A percentile compares a stretch with the other conserved stretches of the same genome.
Evolutionary conservation across 2,888 invertebrate species (phyloP).

Genomic region (Drosophila koepferae): DNA sequence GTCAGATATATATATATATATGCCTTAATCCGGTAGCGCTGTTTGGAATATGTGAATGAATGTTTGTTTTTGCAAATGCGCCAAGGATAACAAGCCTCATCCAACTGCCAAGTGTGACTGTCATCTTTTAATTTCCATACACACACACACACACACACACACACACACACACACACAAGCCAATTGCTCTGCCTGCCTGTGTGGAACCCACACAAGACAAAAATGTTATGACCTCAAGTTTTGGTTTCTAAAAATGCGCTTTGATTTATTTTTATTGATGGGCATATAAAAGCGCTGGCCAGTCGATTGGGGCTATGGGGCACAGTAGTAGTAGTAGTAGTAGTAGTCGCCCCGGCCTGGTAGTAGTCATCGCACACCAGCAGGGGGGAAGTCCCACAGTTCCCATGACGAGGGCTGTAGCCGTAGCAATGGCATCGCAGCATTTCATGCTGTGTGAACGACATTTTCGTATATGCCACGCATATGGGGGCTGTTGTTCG

Average conservation of each 20-base stretch:
- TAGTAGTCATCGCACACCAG: constrained; percentile 80
- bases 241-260: constrained; percentile 71
- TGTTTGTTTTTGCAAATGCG: constrained; percentile 73
- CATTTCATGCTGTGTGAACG: constrained; percentile 81
- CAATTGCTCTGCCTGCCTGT: constrained; percentile 2
- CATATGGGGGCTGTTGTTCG: constrained; percentile 48
- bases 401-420: constrained; percentile 2
- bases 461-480: constrained; percentile 67
- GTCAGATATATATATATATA: constrained; percentile 1
- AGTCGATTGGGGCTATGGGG: constrained; percentile 29
- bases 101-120: constrained; percentile 34
- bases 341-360: constrained; percentile 45
- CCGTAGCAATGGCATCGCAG: constrained; percentile 8
- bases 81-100: constrained; percentile 70
- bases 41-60: constrained; percentile 75
- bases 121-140: constrained; percentile 55
- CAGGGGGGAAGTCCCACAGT: constrained; percentile 62
- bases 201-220: constrained; percentile 38
- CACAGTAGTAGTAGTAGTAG: constrained; percentile 41
- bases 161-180: background rate
- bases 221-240: constrained; percentile 50
- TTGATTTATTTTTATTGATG: constrained; percentile 82
- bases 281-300: constrained; percentile 74
- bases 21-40: constrained; percentile 77
- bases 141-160: background rate